Evolutionary conservation across 1,140 invertebrate genomes (phyloP), one percentile per base, ranked within the genome.

Genomic region (Drosophila littoralis): DNA sequence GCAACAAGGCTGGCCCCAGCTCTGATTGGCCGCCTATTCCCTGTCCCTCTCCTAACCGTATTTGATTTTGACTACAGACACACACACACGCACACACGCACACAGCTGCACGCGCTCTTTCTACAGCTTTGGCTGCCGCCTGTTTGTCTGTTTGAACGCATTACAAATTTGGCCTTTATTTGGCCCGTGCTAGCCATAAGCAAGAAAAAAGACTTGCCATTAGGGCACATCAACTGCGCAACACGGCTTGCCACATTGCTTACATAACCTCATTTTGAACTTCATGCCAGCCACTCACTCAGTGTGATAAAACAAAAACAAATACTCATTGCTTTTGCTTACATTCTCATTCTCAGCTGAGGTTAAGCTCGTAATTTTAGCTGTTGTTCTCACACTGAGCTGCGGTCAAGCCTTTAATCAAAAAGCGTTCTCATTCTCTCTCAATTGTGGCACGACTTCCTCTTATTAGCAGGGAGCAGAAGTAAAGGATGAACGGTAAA

Each of bases 111-210:
- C 54, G 48, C 40, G 33, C 52, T 46, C 40, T 67, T 10, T 33
- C 58, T 38, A 17, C 61, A 7, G 32, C 46, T 48, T 6, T 48
- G 10, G 46, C 32, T 38, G 7, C 15, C 40, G 17, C 38, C 61
- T 42, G 69, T 71, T 61, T 69, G 71, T 61, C 65, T 69, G 71
- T 69, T 74, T 69, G 65, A 74, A 48, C 71, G 51, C 66, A 74
- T 69, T 74, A 69, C 71, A 46, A 69, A 43, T 69, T 74, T 63
- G 50, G 57, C 58, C 71, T 74, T 74, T 74, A 74, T 74, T 69
- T 69, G 57, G 48, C 51, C 57, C 50, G 28, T 50, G 65, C 69
- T 69, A 57, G 65, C 71, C 65, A 57, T 74, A 74, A 69, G 60
- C 71, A 74, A 63, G 42, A 69, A 69, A 60, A 68, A 59, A 35